A percentile compares a stretch with the other conserved stretches of the same genome.
Evolutionary conservation across 2,797 vertebrate genomes (phyloP).

Genomic region (Cynodonichthys magdalenae): DNA sequence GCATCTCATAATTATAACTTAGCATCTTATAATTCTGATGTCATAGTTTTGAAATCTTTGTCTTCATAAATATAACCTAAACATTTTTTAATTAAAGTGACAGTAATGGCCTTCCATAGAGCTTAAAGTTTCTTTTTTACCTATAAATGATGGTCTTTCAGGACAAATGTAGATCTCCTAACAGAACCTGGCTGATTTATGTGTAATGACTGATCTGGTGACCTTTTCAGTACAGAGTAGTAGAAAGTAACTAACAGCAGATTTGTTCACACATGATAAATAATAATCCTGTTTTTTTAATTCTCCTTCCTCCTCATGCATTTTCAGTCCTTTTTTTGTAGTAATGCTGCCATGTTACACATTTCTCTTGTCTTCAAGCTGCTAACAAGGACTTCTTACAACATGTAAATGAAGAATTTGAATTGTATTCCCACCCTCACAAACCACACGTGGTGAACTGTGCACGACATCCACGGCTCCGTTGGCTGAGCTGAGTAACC

Average conservation of each 20-base stretch:
- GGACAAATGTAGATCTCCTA: constrained; percentile 76
- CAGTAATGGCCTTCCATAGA: background rate
- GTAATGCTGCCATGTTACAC: constrained; percentile 48
- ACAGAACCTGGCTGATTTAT: constrained; percentile 53
- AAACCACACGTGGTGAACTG: constrained; percentile 50
- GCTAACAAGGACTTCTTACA: constrained; percentile 80
- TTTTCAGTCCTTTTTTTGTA: constrained; percentile 54
- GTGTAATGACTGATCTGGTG: constrained; percentile 40
- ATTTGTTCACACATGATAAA: constrained; percentile 3
- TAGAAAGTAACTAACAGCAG: constrained; percentile 75
- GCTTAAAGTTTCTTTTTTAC: constrained; percentile 26
- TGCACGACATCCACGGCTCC: constrained; percentile 61
- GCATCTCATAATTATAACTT: no score
- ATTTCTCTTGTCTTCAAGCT: constrained; percentile 66
- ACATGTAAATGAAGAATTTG: constrained; percentile 68
- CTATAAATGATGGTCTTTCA: constrained; percentile 55
- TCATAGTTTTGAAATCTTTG: no score
- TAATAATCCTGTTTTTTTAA: background rate
- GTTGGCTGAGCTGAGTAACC: constrained; percentile 56
- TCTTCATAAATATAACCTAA: no score
- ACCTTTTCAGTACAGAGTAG: constrained; percentile 31
- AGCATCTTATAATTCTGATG: no score
- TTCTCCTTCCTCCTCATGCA: constrained; percentile 29
- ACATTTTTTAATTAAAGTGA: no score
- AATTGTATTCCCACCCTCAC: constrained; percentile 48